Percentiles rank a stretch among this genome's conserved stretches.
phyloP scores from a whole-genome alignment of 2,888 invertebrate genomes.

The Crematogaster levior region DNA sequence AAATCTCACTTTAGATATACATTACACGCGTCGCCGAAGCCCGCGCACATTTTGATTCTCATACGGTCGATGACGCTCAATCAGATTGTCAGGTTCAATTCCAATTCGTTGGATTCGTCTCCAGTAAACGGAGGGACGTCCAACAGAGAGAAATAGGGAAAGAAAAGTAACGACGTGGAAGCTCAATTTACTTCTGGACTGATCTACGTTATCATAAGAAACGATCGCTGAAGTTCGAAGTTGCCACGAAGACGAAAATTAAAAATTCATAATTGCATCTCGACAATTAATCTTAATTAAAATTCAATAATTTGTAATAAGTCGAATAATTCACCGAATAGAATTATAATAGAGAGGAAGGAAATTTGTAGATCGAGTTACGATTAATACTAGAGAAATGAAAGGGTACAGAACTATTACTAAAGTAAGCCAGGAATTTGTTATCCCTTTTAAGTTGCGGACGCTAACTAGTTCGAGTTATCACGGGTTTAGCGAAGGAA shows the following conservation, averaged over 20 bases:
- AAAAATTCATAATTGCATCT: background rate
- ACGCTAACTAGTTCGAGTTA: conserved; percentile 19
- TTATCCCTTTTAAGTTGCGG: background rate
- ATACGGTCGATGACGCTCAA: conserved; percentile 22
- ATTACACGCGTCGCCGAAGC: conserved; percentile 17
- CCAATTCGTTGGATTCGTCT: conserved; percentile 1
- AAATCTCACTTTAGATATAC: conserved; percentile 6
- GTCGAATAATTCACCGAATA: background rate
- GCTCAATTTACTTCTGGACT: background rate
- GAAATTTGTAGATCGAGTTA: background rate
- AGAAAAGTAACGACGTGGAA: conserved; percentile 1
- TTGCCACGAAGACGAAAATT: background rate
- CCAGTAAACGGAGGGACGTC: background rate
- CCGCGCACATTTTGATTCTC: background rate
- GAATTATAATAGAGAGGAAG: too few species aligned
- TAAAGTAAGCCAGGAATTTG: background rate
- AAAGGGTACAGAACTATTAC: background rate
- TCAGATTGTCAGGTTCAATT: conserved; percentile 38
- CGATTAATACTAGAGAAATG: background rate
- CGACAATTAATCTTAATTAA: background rate
- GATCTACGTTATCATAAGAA: background rate
- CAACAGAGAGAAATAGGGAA: background rate
- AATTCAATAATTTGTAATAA: background rate
- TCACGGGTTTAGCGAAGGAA: background rate
- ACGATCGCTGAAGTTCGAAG: background rate